Conservation (phyloP, 2,888 invertebrate genomes). For the Strigamia crassipes region DNA sequence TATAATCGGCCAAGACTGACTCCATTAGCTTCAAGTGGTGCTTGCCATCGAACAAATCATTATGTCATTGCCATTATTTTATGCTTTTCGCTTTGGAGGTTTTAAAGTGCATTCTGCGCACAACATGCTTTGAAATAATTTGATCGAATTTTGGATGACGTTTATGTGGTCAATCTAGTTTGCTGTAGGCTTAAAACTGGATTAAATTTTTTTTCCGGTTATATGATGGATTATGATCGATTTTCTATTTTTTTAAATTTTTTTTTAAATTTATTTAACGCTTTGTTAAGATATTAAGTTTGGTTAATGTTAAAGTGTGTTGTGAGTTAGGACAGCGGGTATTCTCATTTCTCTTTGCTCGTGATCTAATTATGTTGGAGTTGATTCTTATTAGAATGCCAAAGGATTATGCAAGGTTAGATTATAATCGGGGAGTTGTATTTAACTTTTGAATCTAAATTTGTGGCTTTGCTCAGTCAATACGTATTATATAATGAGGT, state of each 20-base stretch:
- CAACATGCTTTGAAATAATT: background rate
- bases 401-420: background rate
- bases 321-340: background rate
- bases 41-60: constrained; percentile 39
- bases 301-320: background rate
- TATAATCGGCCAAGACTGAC: constrained; percentile 40
- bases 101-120: background rate
- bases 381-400: background rate
- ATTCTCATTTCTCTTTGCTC: background rate
- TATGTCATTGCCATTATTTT: constrained; percentile 40
- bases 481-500: too few species aligned
- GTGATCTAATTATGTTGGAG: background rate
- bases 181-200: background rate
- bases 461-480: too few species aligned
- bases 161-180: background rate
- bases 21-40: constrained; percentile 38
- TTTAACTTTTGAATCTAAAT: too few species aligned
- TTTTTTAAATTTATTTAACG: background rate
- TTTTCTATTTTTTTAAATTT: background rate
- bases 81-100: constrained; percentile 2
- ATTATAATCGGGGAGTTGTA: too few species aligned
- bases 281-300: background rate
- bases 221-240: background rate
- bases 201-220: background rate
- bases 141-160: background rate